Conservation (phyloP, 1,140 invertebrate genomes). For the Drosophila bocki region DNA sequence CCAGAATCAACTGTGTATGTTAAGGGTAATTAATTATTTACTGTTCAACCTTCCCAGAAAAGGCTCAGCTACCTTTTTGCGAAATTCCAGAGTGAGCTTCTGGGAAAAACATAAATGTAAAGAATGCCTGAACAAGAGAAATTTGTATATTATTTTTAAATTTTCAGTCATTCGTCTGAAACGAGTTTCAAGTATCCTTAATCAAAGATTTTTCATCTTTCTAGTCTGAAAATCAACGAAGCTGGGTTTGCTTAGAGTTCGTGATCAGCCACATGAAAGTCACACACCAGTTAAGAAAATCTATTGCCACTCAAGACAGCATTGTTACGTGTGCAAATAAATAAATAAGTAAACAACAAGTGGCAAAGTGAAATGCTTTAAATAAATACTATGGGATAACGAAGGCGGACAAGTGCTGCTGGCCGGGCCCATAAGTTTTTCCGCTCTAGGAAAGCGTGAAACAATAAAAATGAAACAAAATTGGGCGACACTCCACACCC, state of each 20-base stretch:
- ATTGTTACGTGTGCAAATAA: constrained; percentile 15
- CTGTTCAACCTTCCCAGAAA: constrained; percentile 3
- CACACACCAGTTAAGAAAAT: constrained; percentile 10
- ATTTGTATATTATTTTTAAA: too few species aligned
- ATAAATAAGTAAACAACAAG: constrained; percentile 32
- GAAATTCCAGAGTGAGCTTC: neutral
- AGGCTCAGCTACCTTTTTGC: neutral
- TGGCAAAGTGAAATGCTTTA: constrained; percentile 46
- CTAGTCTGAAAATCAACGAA: neutral
- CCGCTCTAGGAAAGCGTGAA: constrained; percentile 21
- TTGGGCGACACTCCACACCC: constrained; percentile 8
- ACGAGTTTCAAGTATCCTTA: neutral
- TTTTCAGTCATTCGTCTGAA: neutral
- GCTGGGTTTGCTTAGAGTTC: neutral
- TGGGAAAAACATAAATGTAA: neutral
- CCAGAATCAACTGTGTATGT: neutral
- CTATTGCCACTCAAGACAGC: neutral
- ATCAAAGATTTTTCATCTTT: neutral
- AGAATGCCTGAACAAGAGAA: neutral
- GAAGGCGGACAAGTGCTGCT: constrained; percentile 9
- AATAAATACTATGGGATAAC: constrained; percentile 25
- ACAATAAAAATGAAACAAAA: constrained; percentile 24
- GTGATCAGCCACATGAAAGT: constrained; percentile 5
- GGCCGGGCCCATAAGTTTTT: constrained; percentile 11
- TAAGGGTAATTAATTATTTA: constrained; percentile 10